A percentile compares a stretch with the other conserved stretches of the same genome.
These are phyloP conservation scores for Nannoperca obscura DNA, from an alignment of 2,797 vertebrate species.

Conservation along the genomic window DNA sequence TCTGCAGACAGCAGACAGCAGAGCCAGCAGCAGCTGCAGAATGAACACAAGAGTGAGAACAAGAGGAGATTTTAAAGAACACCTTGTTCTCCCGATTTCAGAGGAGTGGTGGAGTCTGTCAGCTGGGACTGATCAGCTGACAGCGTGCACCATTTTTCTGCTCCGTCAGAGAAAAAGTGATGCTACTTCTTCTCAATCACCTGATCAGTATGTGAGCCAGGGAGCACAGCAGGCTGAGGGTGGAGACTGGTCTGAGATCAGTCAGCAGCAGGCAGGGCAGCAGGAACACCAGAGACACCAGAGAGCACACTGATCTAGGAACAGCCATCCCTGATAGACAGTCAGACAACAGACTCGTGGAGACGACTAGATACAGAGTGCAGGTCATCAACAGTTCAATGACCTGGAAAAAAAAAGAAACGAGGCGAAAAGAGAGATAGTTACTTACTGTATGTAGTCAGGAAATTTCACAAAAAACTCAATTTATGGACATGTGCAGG, in stretches of 20 bases:
- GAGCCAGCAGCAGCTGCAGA: constrained; percentile 50
- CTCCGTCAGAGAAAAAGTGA: background rate
- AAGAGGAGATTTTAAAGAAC: constrained; percentile 21
- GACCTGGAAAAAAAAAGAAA: constrained; percentile 60
- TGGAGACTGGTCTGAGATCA: constrained; percentile 86
- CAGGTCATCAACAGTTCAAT: constrained; percentile 88
- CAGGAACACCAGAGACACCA: constrained; percentile 81
- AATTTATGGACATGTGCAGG: background rate
- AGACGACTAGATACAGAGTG: constrained; percentile 86
- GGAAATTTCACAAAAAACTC: too few relatives aligned
- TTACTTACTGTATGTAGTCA: background rate
- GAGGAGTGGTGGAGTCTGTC: constrained; percentile 1
- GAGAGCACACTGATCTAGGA: constrained; percentile 81
- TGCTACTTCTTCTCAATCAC: constrained; percentile 42
- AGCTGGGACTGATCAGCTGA: constrained; percentile 18
- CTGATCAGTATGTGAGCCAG: constrained; percentile 87
- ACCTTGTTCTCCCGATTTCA: constrained; percentile 22
- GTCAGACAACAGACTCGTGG: constrained; percentile 84
- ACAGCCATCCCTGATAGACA: constrained; percentile 77
- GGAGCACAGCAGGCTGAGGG: constrained; percentile 88
- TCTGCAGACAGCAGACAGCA: background rate
- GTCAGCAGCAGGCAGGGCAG: constrained; percentile 86
- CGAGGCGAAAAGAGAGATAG: background rate
- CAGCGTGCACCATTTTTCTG: background rate
- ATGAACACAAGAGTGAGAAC: constrained; percentile 28